Evolutionary conservation across 2,888 invertebrate species (phyloP), one percentile per base, ranked within the genome.

Genomic region (Flexamia atlantica): DNA sequence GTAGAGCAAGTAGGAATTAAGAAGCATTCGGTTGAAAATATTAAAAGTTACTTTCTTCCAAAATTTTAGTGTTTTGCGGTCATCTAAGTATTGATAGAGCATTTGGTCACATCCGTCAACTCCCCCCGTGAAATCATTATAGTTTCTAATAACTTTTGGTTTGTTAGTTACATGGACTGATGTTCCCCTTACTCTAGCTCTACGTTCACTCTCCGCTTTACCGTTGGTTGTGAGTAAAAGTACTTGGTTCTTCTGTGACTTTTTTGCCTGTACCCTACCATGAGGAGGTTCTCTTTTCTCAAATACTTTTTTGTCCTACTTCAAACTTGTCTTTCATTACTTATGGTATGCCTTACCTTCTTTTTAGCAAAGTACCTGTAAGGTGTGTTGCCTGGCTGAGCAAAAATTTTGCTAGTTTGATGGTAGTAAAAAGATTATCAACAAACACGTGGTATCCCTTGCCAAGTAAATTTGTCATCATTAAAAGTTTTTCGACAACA

Each of bases 261-360:
- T 60, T 50, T 80, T 32, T 83, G 30, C 80, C 79, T 80, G 20
- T 46, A 83, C 10, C 83, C 83, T 28, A 80, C 36, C 28, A 83
- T 42, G 30, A 80, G 30, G 32, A 79, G 23, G 14, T 46, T 12
- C 25, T 83, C 79, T 46, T 79, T 80, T 30, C 80, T 83, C 3
- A 25, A 17, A n/a, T 79, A 79, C 50, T 83, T 83, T 17, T 83
- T 79, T 83, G 25, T 30, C 80, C 80, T 12, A 83, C 83, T 25
- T 28, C n/a, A 64, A 60, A 80, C 46, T 68, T 83, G 10, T 20
- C 20, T 46, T 79, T 76, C 28, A 76, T 28, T 25, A 57, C 46
- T 32, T 46, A 9, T 36, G 83, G 83, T 14, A 80, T 42, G 0
- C 79, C 83, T 64, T 83, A 80, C 28, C 68, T 25, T 32, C 68